Evolutionary conservation across 2,113 vertebrate species (phyloP).

Genomic region (Corythoichthys intestinalis): DNA sequence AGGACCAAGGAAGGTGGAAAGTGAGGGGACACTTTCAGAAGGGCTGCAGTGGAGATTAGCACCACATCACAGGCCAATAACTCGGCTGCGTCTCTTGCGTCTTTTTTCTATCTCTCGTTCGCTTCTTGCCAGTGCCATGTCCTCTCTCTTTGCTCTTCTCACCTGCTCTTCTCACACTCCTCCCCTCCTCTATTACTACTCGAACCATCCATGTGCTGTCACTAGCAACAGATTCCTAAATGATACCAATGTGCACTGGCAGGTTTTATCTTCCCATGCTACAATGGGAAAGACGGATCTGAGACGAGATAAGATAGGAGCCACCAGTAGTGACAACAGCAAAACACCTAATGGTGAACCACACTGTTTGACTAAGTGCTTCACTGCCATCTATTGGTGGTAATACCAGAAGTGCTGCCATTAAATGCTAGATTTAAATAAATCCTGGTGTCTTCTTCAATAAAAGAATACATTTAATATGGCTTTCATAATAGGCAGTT

Average conservation of each 20-base stretch:
- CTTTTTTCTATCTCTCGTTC: conserved; percentile 32
- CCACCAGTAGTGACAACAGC: conserved; percentile 59
- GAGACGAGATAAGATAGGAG: conserved; percentile 61
- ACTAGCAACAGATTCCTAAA: conserved; percentile 68
- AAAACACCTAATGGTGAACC: conserved; percentile 27
- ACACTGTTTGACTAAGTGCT: conserved; percentile 24
- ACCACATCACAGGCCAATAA: conserved; percentile 65
- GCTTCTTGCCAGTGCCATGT: conserved; percentile 29
- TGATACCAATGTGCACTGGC: conserved; percentile 66
- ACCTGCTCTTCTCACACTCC: conserved; percentile 30
- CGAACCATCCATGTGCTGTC: conserved; percentile 68
- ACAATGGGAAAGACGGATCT: conserved; percentile 68
- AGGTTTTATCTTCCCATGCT: conserved; percentile 67
- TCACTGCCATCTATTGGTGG: conserved; percentile 65
- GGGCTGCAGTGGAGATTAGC: conserved; percentile 56
- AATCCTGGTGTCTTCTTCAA: conserved; percentile 11
- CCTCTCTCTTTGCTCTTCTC: conserved; percentile 42
- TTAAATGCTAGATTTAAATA: conserved; percentile 22
- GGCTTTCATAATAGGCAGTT: background rate
- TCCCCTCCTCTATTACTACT: conserved; percentile 52
- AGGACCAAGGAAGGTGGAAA: conserved; percentile 20
- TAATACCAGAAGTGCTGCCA: background rate
- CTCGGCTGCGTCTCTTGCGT: conserved; percentile 40
- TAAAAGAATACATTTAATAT: background rate
- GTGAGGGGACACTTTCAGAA: conserved; percentile 29